Evolutionary conservation across 2,888 invertebrate species (phyloP), one percentile per base, ranked within the genome.

Genomic region (Eristalinus aeneus): DNA sequence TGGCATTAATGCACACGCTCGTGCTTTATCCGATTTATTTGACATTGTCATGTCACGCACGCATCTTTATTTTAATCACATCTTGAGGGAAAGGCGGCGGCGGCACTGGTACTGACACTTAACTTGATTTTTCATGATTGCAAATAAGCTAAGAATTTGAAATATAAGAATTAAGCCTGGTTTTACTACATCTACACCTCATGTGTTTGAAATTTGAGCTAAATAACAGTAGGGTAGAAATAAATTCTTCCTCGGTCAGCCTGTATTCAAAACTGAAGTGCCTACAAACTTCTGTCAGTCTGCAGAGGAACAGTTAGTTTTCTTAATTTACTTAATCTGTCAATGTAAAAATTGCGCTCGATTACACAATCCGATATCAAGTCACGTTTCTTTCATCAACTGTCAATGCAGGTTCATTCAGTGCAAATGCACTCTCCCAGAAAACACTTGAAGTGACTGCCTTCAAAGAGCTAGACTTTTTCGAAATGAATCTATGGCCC

Each of bases 341-440:
- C 16, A 16, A 46, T 16, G 16, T 16, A 16, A n/a, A 46, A 16
- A 0, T 39, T 39, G 12, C 11, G 12, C 34, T 11, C 9, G 6
- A 58, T 83, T 83, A 65, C 83, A 85, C 76, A 80, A 85, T 36
- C 22, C 72, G 34, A 46, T 27, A 56, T 76, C 34, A 80, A 75
- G 75, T 85, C 84, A 85, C 84, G 80, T 85, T 80, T 76, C 65
- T 78, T 78, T 71, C 74, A 83, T 74, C 73, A 73, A 78, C 78
- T 68, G 64, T 78, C 73, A 73, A 61, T 68, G 58, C 46, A 69
- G 32, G 73, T 61, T 73, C 60, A 20, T 67, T 34, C n/a, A 39
- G 16, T 16, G 16, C 8, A 10, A 31, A 68, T 31, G 56, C 22
- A n/a, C 27, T 27, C 27, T 22, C 22, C 12, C 39, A 0, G 9